A percentile compares a stretch with the other conserved stretches of the same genome.
Conservation (phyloP, 92 coral and sea anemone genomes). For the Paramuricea clavata region DNA sequence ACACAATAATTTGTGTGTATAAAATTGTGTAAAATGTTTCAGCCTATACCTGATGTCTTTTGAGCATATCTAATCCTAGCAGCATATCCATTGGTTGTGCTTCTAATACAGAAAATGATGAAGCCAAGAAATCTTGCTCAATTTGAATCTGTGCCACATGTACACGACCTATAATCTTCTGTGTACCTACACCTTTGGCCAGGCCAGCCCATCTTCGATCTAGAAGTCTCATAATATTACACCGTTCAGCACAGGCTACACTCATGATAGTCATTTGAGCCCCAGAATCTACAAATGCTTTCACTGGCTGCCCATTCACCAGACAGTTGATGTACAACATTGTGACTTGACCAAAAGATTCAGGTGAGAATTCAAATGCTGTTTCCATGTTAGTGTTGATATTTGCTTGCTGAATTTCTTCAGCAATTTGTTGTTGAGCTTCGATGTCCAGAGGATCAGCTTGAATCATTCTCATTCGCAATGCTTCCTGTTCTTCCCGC, state of each 20-base stretch:
- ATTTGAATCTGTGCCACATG: constrained; percentile 97
- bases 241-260: constrained; percentile 94
- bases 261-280: constrained; percentile 99
- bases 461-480: constrained; percentile 87
- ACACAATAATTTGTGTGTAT: too few species aligned
- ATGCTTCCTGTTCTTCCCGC: constrained; percentile 83
- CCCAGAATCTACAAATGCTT: constrained; percentile 99
- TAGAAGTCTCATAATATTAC: constrained; percentile 85
- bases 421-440: constrained; percentile 95
- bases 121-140: constrained; percentile 90
- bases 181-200: constrained; percentile 98
- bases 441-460: constrained; percentile 93
- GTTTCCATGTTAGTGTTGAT: constrained; percentile 97
- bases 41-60: constrained; percentile 90
- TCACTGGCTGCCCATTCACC: constrained; percentile 93
- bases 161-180: constrained; percentile 96
- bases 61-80: constrained; percentile 94
- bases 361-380: constrained; percentile 97
- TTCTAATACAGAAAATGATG: constrained; percentile 94
- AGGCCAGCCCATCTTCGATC: constrained; percentile 97
- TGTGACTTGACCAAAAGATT: constrained; percentile 90
- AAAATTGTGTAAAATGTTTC: too few species aligned
- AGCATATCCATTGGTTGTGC: constrained; percentile 96
- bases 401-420: constrained; percentile 90
- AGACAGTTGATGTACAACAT: constrained; percentile 93